A percentile compares a stretch with the other conserved stretches of the same genome.
These are phyloP conservation scores for Hippocampus kuda DNA, from an alignment of 2,797 vertebrate genomes.

Conservation along the genomic window DNA sequence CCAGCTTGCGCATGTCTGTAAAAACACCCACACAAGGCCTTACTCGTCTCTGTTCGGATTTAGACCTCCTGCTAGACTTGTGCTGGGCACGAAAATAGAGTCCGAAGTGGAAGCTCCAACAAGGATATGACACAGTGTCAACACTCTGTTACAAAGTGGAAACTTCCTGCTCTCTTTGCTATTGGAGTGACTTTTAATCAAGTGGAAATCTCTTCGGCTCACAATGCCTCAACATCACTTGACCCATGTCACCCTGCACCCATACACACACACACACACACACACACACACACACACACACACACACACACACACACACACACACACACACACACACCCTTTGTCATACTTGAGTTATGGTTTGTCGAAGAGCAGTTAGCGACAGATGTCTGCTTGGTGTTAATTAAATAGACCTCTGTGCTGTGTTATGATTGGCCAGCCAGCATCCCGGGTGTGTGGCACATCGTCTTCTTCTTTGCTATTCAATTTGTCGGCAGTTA, in stretches of 20 bases:
- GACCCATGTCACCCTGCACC: background rate
- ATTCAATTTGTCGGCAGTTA: background rate
- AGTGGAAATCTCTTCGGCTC: background rate
- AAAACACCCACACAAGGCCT: too few species aligned
- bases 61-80: too few species aligned
- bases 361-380: background rate
- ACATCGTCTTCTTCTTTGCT: background rate
- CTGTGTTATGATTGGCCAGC: background rate
- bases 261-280: background rate
- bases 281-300: background rate
- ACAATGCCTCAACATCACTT: background rate
- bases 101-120: background rate
- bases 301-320: background rate
- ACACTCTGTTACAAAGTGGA: background rate
- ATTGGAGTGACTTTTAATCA: slow-evolving; percentile 6
- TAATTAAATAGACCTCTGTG: background rate
- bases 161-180: background rate
- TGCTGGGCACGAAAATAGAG: too few species aligned
- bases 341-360: background rate
- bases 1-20: too few species aligned
- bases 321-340: background rate
- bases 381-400: background rate
- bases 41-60: too few species aligned
- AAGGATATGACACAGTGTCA: background rate
- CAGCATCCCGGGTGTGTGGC: background rate